These are phyloP conservation scores for Phylloscopus trochiloides DNA, from an alignment of 2,113 vertebrate genomes.

Conservation along the genomic window DNA sequence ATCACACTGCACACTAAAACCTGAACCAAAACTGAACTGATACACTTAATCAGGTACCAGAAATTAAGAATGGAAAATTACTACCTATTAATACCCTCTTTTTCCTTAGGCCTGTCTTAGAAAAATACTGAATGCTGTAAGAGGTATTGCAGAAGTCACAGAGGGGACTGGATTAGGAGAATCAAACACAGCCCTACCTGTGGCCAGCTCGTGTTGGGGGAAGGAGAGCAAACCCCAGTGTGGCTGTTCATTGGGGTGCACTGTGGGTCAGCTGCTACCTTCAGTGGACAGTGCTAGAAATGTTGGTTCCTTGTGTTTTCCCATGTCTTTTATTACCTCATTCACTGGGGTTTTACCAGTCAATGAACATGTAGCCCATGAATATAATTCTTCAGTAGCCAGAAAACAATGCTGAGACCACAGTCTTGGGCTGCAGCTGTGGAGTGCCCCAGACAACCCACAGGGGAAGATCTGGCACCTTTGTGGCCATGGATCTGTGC, in stretches of 20 bases:
- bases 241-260: not conserved
- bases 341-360: not conserved
- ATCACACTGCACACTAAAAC: not conserved
- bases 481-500: rapidly evolving
- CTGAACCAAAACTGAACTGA: not conserved
- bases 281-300: not conserved
- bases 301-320: not conserved
- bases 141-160: not conserved
- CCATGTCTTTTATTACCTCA: not conserved
- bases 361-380: not conserved
- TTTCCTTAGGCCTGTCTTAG: not conserved
- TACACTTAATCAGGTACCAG: not conserved
- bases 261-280: not conserved
- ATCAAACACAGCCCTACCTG: not conserved
- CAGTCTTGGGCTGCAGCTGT: not conserved
- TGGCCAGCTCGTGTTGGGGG: rapidly evolving
- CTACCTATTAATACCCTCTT: not conserved
- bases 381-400: not conserved
- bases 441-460: not conserved
- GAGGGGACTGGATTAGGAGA: not conserved
- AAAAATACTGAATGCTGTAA: not conserved
- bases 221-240: not conserved
- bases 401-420: not conserved
- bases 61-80: not conserved
- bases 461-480: not conserved